These are phyloP conservation scores for Empis stercorea DNA, from an alignment of 2,888 invertebrate genomes.

Conservation along the genomic window DNA sequence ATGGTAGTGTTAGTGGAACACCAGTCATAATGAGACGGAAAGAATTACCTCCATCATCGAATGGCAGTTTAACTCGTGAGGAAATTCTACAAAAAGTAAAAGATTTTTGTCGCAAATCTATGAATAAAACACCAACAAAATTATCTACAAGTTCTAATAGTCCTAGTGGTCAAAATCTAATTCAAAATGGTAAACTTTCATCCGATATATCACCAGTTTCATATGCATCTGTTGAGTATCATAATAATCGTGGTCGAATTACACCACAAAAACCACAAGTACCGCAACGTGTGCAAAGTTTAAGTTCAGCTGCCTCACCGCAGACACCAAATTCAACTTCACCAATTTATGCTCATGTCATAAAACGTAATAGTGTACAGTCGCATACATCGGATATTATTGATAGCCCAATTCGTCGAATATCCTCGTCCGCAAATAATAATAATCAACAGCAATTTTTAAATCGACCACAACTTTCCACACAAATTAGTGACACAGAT, in stretches of 20 bases:
- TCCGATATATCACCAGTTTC: conserved; percentile 31
- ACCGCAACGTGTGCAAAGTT: conserved; percentile 29
- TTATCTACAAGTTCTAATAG: not conserved
- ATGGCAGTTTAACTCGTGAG: conserved; percentile 26
- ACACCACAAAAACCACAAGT: conserved; percentile 25
- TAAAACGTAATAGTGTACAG: conserved; percentile 29
- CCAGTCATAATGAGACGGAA: conserved; percentile 11
- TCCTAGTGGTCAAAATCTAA: not conserved
- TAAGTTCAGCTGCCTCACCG: conserved; percentile 15
- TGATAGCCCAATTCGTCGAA: conserved; percentile 21
- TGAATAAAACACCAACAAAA: conserved; percentile 25
- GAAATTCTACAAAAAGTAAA: conserved; percentile 33
- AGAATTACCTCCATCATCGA: conserved; percentile 17
- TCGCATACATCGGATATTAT: conserved; percentile 30
- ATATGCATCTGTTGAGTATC: conserved; percentile 30
- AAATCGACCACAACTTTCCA: conserved; percentile 10
- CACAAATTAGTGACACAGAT: conserved; percentile 18
- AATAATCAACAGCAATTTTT: conserved; percentile 6
- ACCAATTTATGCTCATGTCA: conserved; percentile 32
- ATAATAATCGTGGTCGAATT: conserved; percentile 5
- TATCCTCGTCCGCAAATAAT: conserved; percentile 12
- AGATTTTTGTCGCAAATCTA: conserved; percentile 34
- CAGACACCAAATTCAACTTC: conserved; percentile 15
- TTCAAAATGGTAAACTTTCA: conserved; percentile 11
- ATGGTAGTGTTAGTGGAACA: conserved; percentile 18